A percentile compares a stretch with the other conserved stretches of the same genome.
Evolutionary conservation across 2,888 invertebrate species (phyloP).

Genomic region (Protula sp.): DNA sequence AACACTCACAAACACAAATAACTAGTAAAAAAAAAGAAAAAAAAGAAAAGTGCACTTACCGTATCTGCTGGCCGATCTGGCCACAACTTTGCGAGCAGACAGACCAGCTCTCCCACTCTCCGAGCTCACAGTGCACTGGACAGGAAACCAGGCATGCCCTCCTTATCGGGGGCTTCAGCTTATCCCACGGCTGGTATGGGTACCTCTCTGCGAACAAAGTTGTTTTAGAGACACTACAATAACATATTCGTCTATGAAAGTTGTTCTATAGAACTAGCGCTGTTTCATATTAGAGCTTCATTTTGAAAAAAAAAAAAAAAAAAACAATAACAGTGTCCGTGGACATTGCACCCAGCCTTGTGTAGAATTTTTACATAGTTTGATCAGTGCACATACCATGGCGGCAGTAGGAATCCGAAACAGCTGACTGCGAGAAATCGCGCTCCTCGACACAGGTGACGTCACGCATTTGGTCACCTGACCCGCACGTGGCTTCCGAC

Average conservation of each 20-base stretch:
- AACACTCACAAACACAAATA: no score
- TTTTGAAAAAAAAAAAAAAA: no score
- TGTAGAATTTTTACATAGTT: background rate
- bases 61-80: background rate
- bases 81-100: constrained; percentile 18
- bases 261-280: no score
- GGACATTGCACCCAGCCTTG: no score
- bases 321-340: no score
- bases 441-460: constrained; percentile 7
- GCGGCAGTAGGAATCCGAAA: constrained; percentile 10
- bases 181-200: background rate
- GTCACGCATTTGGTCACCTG: constrained; percentile 10
- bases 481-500: constrained; percentile 3
- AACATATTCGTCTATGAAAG: no score
- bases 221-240: no score
- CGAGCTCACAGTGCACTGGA: constrained; percentile 16
- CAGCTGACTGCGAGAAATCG: constrained; percentile 5
- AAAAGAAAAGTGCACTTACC: no score
- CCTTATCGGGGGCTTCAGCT: constrained; percentile 7
- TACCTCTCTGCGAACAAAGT: no score
- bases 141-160: constrained; percentile 18
- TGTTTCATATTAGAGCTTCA: no score
- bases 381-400: constrained; percentile 7
- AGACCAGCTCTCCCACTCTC: constrained; percentile 23
- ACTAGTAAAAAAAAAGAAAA: no score